phyloP scores from a whole-genome alignment of 2,113 vertebrate genomes.

The Nycticebus coucang region DNA sequence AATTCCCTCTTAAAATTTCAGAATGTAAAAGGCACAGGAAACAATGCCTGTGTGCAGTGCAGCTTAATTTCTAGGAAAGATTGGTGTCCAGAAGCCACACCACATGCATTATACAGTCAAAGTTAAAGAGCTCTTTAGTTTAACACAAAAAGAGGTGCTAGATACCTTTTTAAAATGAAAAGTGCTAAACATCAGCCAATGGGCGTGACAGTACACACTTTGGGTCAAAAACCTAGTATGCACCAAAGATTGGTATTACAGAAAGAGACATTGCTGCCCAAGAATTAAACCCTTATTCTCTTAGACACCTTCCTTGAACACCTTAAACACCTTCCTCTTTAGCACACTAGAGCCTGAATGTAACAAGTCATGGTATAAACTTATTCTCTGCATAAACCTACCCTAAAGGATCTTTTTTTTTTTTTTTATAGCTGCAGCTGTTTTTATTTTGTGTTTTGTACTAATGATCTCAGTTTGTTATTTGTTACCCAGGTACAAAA shows the following conservation, averaged over 20 bases:
- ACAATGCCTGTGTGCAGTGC: constrained; percentile 64
- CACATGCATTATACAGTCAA: constrained; percentile 56
- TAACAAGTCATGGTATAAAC: neutral
- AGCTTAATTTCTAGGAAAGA: constrained; percentile 66
- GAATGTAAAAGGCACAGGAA: constrained; percentile 69
- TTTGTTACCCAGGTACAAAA: neutral
- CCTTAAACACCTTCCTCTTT: neutral
- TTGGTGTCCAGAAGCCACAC: constrained; percentile 2
- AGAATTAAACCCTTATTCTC: neutral
- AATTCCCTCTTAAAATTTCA: constrained; percentile 55
- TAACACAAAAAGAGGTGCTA: constrained; percentile 70
- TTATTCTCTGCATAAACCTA: neutral
- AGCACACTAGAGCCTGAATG: neutral
- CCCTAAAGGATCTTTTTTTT: neutral
- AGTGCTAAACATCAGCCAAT: constrained; percentile 27
- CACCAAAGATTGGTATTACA: neutral
- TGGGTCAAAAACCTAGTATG: constrained; percentile 2
- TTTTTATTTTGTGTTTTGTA: constrained; percentile 31
- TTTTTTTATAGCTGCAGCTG: constrained; percentile 9
- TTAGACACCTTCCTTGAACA: no score
- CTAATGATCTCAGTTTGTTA: neutral
- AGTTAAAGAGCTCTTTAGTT: constrained; percentile 61
- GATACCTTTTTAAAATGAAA: constrained; percentile 60
- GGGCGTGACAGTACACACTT: constrained; percentile 42
- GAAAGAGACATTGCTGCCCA: neutral